Percentiles rank a stretch among this genome's conserved stretches.
phyloP scores from a whole-genome alignment of 1,140 invertebrate species.

The Zaprionus davidi region DNA sequence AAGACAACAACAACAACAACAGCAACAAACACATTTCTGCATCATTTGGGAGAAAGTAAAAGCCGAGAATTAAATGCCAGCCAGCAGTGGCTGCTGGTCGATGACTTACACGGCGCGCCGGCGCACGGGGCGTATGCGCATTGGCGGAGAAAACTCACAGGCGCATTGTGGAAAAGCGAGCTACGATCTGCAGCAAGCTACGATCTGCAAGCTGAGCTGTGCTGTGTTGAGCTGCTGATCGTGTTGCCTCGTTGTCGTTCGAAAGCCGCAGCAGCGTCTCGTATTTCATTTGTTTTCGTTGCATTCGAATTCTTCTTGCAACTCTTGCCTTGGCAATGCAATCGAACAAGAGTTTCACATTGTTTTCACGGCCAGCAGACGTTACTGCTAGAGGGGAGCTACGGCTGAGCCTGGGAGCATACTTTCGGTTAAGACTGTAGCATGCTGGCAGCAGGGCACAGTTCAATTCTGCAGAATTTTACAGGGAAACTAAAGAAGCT shows the following conservation, averaged over 20 bases:
- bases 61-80: slow-evolving; percentile 74
- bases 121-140: slow-evolving; percentile 74
- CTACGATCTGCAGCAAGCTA: slow-evolving; percentile 1
- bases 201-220: slow-evolving; percentile 33
- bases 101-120: slow-evolving; percentile 65
- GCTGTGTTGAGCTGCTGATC: slow-evolving; percentile 13
- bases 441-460: not conserved
- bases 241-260: slow-evolving; percentile 30
- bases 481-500: not conserved
- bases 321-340: slow-evolving; percentile 51
- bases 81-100: slow-evolving; percentile 56
- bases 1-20: not conserved
- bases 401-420: not conserved
- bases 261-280: slow-evolving; percentile 53
- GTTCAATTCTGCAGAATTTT: not conserved
- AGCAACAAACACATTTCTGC: slow-evolving; percentile 69
- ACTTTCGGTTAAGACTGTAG: not conserved
- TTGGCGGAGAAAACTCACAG: slow-evolving; percentile 65
- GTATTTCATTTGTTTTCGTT: slow-evolving; percentile 42
- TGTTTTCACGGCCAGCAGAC: slow-evolving; percentile 35
- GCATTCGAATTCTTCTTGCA: slow-evolving; percentile 49
- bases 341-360: slow-evolving; percentile 50
- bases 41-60: slow-evolving; percentile 82
- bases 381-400: not conserved
- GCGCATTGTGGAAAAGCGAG: slow-evolving; percentile 60